A percentile compares a stretch with the other conserved stretches of the same genome.
Evolutionary conservation across 2,888 invertebrate genomes (phyloP).

Genomic region (Stenotaenia linearis): DNA sequence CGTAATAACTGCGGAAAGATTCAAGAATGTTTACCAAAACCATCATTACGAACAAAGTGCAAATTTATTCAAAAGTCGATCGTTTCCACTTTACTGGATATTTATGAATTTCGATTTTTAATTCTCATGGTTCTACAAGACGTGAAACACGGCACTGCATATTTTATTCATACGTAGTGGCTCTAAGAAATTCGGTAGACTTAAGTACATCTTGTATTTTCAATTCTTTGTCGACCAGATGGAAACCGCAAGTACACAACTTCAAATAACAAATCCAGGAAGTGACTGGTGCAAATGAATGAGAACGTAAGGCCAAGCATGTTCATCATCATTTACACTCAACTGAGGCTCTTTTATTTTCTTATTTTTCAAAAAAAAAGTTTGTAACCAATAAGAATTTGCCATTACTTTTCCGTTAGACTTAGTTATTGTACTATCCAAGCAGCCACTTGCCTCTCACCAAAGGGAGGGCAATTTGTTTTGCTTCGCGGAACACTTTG

Average conservation of each 20-base stretch:
- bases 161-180: constrained; percentile 8
- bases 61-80: neutral
- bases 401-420: neutral
- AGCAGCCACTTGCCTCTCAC: neutral
- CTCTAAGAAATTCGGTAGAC: neutral
- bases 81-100: constrained; percentile 7
- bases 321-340: constrained; percentile 1
- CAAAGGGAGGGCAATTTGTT: constrained; percentile 1
- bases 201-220: neutral
- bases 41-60: neutral
- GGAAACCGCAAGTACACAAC: neutral
- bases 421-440: constrained; percentile 1
- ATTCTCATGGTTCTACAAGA: neutral
- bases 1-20: neutral
- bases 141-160: neutral
- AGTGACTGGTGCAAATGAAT: neutral
- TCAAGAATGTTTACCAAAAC: neutral
- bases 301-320: neutral
- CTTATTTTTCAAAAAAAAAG: neutral
- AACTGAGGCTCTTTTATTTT: neutral
- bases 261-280: neutral
- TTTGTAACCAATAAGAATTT: neutral
- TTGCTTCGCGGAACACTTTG: constrained; percentile 12
- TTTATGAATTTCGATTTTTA: constrained; percentile 1
- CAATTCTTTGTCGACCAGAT: neutral